These are phyloP conservation scores for Lasioglossum albipes DNA, from an alignment of 1,140 invertebrate genomes.

Conservation along the genomic window DNA sequence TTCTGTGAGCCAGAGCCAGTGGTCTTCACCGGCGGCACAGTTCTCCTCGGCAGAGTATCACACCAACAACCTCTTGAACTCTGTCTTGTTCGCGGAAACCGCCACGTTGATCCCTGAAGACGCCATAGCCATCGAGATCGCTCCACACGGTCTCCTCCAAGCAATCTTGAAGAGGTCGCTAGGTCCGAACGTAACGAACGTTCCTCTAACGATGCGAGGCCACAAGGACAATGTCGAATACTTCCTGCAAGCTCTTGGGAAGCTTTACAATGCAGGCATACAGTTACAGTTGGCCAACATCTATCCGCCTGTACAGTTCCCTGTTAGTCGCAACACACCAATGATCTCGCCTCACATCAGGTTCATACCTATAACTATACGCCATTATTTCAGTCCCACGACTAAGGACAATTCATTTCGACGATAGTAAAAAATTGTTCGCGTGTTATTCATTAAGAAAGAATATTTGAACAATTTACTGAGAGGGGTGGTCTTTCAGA, in stretches of 20 bases:
- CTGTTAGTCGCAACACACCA: constrained; percentile 87
- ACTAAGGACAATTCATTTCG: too few relatives aligned
- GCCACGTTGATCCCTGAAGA: constrained; percentile 87
- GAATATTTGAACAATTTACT: not conserved
- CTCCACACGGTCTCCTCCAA: constrained; percentile 89
- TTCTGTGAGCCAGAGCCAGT: constrained; percentile 88
- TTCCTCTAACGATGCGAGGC: constrained; percentile 89
- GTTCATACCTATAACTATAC: not conserved
- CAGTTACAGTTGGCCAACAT: constrained; percentile 83
- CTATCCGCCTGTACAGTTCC: constrained; percentile 84
- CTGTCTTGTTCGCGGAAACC: constrained; percentile 93
- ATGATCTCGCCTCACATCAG: constrained; percentile 85
- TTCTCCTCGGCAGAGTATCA: constrained; percentile 94
- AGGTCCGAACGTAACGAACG: constrained; percentile 82
- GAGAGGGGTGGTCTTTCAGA: constrained; percentile 82
- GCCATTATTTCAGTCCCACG: too few relatives aligned
- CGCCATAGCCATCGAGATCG: constrained; percentile 90
- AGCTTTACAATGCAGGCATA: constrained; percentile 84
- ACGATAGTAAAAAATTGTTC: too few relatives aligned
- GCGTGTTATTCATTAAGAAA: too few relatives aligned
- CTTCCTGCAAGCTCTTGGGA: constrained; percentile 87
- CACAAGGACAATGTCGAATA: constrained; percentile 86
- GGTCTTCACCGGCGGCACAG: constrained; percentile 85
- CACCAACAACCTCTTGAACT: constrained; percentile 92
- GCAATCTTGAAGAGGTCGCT: constrained; percentile 84